Conservation (phyloP, 2,113 vertebrate genomes). For the Tetrax tetrax region DNA sequence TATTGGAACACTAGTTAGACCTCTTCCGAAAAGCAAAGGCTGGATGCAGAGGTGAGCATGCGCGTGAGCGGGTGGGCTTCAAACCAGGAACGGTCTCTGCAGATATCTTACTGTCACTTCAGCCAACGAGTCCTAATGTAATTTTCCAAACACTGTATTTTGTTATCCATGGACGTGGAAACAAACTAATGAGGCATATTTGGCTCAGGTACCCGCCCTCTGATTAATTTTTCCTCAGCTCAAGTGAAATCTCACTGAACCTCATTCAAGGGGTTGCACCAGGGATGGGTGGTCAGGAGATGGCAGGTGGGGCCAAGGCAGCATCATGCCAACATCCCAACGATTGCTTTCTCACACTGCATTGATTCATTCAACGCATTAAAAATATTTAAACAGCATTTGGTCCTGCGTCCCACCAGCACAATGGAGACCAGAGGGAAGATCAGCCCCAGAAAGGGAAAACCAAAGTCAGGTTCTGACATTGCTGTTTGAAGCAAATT, state of each 20-base stretch:
- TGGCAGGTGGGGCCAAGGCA: background rate
- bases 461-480: background rate
- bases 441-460: background rate
- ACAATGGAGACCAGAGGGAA: background rate
- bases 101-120: background rate
- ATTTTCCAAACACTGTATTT: background rate
- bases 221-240: background rate
- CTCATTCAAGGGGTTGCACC: background rate
- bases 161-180: rapidly evolving
- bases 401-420: background rate
- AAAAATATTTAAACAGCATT: background rate
- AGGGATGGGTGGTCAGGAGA: background rate
- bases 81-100: background rate
- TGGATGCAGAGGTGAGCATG: too few species aligned
- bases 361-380: too few species aligned
- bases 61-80: rapidly evolving
- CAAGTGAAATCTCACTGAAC: background rate
- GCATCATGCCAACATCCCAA: rapidly evolving
- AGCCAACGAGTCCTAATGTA: background rate
- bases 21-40: background rate
- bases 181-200: background rate
- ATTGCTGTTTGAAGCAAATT: background rate
- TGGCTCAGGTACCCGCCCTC: background rate
- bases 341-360: background rate
- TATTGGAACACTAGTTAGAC: background rate